Percentiles rank a stretch among this genome's conserved stretches.
Conservation (phyloP, 2,888 invertebrate species). For the Galerucella pusilla region DNA sequence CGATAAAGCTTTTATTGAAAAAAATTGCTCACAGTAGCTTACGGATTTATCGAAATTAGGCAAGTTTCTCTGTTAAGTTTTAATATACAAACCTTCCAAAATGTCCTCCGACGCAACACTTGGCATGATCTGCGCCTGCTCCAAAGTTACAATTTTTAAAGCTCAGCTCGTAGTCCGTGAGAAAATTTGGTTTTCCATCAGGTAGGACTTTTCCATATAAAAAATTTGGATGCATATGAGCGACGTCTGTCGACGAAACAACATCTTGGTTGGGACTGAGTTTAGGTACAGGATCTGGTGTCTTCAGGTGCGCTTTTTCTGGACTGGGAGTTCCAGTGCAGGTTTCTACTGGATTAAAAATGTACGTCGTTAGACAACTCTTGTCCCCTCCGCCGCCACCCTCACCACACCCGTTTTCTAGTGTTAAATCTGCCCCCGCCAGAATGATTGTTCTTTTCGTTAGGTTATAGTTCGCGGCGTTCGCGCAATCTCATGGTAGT, state of each 20-base stretch:
- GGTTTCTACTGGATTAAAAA: slow-evolving; percentile 69
- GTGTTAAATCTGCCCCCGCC: slow-evolving; percentile 59
- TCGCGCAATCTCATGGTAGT: not conserved
- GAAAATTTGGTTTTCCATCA: slow-evolving; percentile 57
- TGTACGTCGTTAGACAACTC: slow-evolving; percentile 67
- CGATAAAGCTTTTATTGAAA: not conserved
- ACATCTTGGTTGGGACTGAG: slow-evolving; percentile 44
- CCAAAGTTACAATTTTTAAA: slow-evolving; percentile 57
- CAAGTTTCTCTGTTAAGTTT: not conserved
- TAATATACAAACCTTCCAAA: slow-evolving; percentile 50
- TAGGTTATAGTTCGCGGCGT: too few species aligned
- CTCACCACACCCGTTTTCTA: slow-evolving; percentile 58
- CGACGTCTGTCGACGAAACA: slow-evolving; percentile 49
- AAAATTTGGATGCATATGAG: slow-evolving; percentile 58
- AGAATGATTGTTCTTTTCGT: slow-evolving; percentile 39
- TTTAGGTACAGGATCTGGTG: slow-evolving; percentile 41
- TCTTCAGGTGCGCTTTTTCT: slow-evolving; percentile 63
- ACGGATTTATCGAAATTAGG: too few species aligned
- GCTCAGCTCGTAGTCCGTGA: slow-evolving; percentile 58
- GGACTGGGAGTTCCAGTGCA: slow-evolving; percentile 71
- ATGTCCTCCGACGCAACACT: slow-evolving; percentile 60
- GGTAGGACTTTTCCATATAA: slow-evolving; percentile 57
- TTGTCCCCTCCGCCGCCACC: slow-evolving; percentile 56
- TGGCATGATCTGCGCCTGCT: slow-evolving; percentile 54
- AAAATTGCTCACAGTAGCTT: too few species aligned